phyloP scores from a whole-genome alignment of 2,888 invertebrate genomes.

The Thymelicus lineola region DNA sequence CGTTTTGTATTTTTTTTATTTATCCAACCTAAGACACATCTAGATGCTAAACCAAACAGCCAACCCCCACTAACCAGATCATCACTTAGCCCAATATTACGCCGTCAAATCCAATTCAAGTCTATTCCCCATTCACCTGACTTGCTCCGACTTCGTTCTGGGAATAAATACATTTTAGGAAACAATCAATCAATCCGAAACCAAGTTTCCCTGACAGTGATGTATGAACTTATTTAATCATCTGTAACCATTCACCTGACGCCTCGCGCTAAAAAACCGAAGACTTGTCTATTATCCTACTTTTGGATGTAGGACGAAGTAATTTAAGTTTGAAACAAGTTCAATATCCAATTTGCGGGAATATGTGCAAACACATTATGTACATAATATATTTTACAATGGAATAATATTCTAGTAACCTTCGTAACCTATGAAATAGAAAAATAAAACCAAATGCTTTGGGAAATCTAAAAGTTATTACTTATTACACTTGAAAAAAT shows the following conservation, averaged over 20 bases:
- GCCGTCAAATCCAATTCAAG: slow-evolving; percentile 5
- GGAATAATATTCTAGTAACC: too few relatives aligned
- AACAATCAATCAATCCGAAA: slow-evolving; percentile 53
- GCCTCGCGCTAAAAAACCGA: slow-evolving; percentile 19
- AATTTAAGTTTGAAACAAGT: background rate
- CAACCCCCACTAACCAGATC: too few relatives aligned
- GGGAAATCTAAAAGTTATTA: too few relatives aligned
- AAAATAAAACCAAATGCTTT: too few relatives aligned
- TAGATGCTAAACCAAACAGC: too few relatives aligned
- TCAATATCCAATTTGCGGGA: background rate
- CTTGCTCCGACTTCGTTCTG: slow-evolving; percentile 18
- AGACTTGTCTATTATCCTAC: background rate
- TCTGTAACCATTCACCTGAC: slow-evolving; percentile 43
- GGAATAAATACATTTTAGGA: slow-evolving; percentile 39
- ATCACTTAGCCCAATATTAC: slow-evolving; percentile 2
- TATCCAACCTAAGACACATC: too few relatives aligned
- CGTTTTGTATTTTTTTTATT: too few relatives aligned
- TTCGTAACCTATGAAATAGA: too few relatives aligned
- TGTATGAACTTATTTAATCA: slow-evolving; percentile 56
- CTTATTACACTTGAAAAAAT: too few relatives aligned
- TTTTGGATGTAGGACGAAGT: background rate
- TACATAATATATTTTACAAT: too few relatives aligned
- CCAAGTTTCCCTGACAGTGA: slow-evolving; percentile 53
- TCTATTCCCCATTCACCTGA: slow-evolving; percentile 1
- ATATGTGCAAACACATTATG: too few relatives aligned